Evolutionary conservation across 2,888 invertebrate genomes (phyloP).

Genomic region (Cyaniris semiargus): DNA sequence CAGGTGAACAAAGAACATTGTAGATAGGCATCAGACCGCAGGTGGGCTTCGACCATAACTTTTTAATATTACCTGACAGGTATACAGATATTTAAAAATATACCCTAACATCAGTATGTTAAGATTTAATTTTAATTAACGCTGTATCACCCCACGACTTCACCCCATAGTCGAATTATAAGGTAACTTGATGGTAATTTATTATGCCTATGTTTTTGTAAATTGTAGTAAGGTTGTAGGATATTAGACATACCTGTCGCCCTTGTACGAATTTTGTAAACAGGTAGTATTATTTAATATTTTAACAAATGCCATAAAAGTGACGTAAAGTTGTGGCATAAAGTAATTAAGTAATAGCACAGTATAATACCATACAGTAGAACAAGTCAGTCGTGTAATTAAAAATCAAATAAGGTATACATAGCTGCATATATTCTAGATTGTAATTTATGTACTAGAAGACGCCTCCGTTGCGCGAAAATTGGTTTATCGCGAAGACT

Average conservation of each 20-base stretch:
- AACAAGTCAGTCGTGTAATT: background rate
- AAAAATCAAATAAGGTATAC: background rate
- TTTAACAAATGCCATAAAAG: background rate
- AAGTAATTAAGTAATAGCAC: background rate
- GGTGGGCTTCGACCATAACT: slow-evolving; percentile 22
- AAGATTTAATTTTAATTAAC: slow-evolving; percentile 18
- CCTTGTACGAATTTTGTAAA: background rate
- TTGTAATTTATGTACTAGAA: too few relatives aligned
- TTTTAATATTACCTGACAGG: slow-evolving; percentile 23
- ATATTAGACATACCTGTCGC: slow-evolving; percentile 4
- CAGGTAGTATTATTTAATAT: background rate
- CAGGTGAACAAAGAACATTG: slow-evolving; percentile 26
- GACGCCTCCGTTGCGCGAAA: too few relatives aligned
- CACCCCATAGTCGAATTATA: slow-evolving; percentile 22
- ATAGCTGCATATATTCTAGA: too few relatives aligned
- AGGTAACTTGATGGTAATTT: slow-evolving; percentile 9
- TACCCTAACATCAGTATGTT: background rate
- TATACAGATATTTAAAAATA: background rate
- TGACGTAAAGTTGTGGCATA: background rate
- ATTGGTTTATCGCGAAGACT: too few relatives aligned
- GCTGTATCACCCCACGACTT: background rate
- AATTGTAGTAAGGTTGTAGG: background rate
- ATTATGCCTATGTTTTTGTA: slow-evolving; percentile 5
- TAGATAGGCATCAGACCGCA: slow-evolving; percentile 26
- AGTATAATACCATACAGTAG: background rate